Conservation (phyloP, 2,888 invertebrate genomes). For the Argyresthia goedartella region DNA sequence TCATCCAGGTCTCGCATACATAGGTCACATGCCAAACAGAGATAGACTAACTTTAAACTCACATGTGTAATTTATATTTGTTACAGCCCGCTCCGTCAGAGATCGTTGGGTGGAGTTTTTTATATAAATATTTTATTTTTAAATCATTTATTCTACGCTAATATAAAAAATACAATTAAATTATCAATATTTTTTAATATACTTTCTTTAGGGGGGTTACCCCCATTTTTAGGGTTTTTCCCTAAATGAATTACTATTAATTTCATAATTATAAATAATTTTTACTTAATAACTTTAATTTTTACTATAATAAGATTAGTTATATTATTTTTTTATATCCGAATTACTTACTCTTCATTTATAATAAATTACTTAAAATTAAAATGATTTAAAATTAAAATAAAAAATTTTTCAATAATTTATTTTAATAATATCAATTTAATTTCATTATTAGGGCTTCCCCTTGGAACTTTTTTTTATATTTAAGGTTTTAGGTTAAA, state of each 20-base stretch:
- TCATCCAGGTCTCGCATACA: too few species aligned
- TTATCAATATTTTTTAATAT: constrained; percentile 64
- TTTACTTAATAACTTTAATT: constrained; percentile 46
- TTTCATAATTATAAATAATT: constrained; percentile 50
- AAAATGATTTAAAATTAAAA: constrained; percentile 49
- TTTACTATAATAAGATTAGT: constrained; percentile 66
- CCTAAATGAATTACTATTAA: constrained; percentile 73
- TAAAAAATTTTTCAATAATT: constrained; percentile 38
- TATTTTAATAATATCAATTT: constrained; percentile 28
- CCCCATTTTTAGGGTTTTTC: constrained; percentile 73
- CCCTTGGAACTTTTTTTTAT: constrained; percentile 39
- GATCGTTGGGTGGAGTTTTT: too few species aligned
- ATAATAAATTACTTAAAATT: constrained; percentile 58
- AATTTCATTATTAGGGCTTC: constrained; percentile 34
- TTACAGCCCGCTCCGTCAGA: too few species aligned
- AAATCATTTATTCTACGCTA: constrained; percentile 60
- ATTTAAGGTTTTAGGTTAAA: constrained; percentile 71
- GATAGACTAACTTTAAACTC: too few species aligned
- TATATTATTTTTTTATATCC: constrained; percentile 68
- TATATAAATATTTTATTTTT: constrained; percentile 57
- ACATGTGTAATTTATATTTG: too few species aligned
- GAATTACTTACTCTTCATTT: constrained; percentile 57
- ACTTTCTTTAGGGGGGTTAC: constrained; percentile 69
- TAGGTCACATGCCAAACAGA: too few species aligned
- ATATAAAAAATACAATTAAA: constrained; percentile 52